Percentiles rank a stretch among this genome's conserved stretches.
phyloP scores from a whole-genome alignment of 2,113 vertebrate genomes.

The mouse (Mus musculus) region DNA sequence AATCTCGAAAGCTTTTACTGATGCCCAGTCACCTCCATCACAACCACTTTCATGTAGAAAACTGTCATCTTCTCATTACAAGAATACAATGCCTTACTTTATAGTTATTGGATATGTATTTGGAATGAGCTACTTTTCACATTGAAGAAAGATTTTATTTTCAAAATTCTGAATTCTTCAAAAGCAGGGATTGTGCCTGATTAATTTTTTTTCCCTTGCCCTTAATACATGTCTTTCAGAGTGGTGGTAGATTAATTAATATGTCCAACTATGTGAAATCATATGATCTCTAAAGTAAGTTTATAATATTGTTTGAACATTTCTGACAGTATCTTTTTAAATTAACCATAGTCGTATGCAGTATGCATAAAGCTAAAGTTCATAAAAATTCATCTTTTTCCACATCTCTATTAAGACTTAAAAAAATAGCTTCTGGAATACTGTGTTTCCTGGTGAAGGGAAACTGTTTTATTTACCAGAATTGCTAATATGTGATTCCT shows the following conservation, averaged over 20 bases:
- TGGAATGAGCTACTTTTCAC: neutral
- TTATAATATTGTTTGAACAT: neutral
- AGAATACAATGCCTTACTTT: neutral
- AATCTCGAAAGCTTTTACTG: neutral
- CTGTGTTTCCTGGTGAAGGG: slow-evolving; percentile 62
- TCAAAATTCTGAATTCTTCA: slow-evolving; percentile 38
- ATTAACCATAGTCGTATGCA: slow-evolving; percentile 81
- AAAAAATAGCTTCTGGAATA: slow-evolving; percentile 66
- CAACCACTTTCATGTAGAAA: neutral
- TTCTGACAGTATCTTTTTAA: slow-evolving; percentile 64
- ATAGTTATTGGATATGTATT: neutral
- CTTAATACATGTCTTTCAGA: neutral
- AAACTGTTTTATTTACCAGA: slow-evolving; percentile 46
- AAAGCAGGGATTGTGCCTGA: neutral
- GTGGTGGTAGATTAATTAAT: neutral
- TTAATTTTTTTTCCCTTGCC: neutral
- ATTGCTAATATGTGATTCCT: slow-evolving; percentile 61
- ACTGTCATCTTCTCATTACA: neutral
- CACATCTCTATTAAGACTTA: slow-evolving; percentile 71
- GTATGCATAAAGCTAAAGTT: slow-evolving; percentile 74
- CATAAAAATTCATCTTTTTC: slow-evolving; percentile 76
- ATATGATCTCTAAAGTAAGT: slow-evolving; percentile 4
- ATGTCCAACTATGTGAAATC: neutral
- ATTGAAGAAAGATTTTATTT: neutral
- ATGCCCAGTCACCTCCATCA: neutral